Conservation (phyloP, 2,888 invertebrate genomes). For the Drosophila mercatorum region DNA sequence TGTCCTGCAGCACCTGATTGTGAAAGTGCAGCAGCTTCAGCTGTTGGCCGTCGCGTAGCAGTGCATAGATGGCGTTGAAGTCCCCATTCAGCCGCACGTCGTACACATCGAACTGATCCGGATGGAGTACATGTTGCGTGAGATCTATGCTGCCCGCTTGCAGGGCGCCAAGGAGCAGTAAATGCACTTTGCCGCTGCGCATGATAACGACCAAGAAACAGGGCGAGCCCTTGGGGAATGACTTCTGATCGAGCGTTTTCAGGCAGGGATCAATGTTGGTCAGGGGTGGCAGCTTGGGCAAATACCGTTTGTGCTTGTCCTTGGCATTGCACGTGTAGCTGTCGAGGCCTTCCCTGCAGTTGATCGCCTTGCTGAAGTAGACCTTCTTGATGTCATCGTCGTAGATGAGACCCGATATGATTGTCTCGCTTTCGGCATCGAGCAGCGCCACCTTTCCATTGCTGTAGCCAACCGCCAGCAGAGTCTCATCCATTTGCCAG, state of each 20-base stretch:
- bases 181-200: slow-evolving; percentile 89
- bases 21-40: slow-evolving; percentile 86
- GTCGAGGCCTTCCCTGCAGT: slow-evolving; percentile 61
- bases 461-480: slow-evolving; percentile 88
- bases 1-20: slow-evolving; percentile 81
- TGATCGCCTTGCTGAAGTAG: slow-evolving; percentile 87
- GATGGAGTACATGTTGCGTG: slow-evolving; percentile 86
- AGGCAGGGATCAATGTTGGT: slow-evolving; percentile 86
- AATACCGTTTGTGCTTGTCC: slow-evolving; percentile 82
- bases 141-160: slow-evolving; percentile 90
- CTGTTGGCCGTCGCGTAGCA: slow-evolving; percentile 87
- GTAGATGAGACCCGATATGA: slow-evolving; percentile 88
- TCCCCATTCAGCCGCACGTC: slow-evolving; percentile 90
- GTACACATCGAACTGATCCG: slow-evolving; percentile 87
- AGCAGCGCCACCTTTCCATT: slow-evolving; percentile 90
- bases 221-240: slow-evolving; percentile 87
- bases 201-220: slow-evolving; percentile 93
- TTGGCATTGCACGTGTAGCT: slow-evolving; percentile 66
- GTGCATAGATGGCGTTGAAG: slow-evolving; percentile 89
- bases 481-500: slow-evolving; percentile 98
- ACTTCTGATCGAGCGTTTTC: slow-evolving; percentile 85
- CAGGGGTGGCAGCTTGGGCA: slow-evolving; percentile 87
- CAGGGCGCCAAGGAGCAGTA: slow-evolving; percentile 94
- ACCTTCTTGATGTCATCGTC: slow-evolving; percentile 89
- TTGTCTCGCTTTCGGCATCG: slow-evolving; percentile 94